phyloP scores from a whole-genome alignment of 2,113 vertebrate genomes.

The Chamaetylas fuelleborni region DNA sequence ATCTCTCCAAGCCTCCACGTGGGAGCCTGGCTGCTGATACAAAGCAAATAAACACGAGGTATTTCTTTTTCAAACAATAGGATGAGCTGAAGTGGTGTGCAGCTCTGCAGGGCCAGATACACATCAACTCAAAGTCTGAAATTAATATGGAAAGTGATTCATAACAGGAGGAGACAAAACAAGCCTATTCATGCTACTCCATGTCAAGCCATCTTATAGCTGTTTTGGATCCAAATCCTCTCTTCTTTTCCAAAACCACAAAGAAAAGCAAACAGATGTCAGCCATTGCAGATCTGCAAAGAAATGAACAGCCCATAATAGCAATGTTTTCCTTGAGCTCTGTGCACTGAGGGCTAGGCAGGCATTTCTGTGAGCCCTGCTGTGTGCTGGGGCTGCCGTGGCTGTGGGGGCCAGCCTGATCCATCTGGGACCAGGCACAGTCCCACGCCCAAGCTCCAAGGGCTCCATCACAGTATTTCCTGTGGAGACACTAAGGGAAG shows the following conservation, averaged over 20 bases:
- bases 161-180: slow-evolving; percentile 58
- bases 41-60: not conserved
- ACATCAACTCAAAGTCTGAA: not conserved
- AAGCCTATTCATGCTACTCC: slow-evolving; percentile 58
- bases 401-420: accelerated
- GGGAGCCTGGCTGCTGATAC: not conserved
- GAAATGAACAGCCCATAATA: not conserved
- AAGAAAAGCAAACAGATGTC: slow-evolving; percentile 65
- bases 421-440: not conserved
- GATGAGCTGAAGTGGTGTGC: not conserved
- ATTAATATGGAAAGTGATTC: slow-evolving; percentile 55
- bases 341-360: not conserved
- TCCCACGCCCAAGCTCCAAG: not conserved
- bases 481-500: not conserved
- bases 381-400: accelerated
- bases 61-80: not conserved
- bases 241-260: slow-evolving; percentile 55
- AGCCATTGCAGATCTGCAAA: slow-evolving; percentile 8
- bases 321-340: not conserved
- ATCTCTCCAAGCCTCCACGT: accelerated
- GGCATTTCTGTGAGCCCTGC: not conserved
- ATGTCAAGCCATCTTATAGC: slow-evolving; percentile 35
- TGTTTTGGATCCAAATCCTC: slow-evolving; percentile 52
- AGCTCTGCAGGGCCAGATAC: not conserved
- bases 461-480: not conserved